Percentiles rank a stretch among this genome's conserved stretches.
Conservation (phyloP, 1,140 invertebrate genomes). For the Zeugodacus cucurbitae region DNA sequence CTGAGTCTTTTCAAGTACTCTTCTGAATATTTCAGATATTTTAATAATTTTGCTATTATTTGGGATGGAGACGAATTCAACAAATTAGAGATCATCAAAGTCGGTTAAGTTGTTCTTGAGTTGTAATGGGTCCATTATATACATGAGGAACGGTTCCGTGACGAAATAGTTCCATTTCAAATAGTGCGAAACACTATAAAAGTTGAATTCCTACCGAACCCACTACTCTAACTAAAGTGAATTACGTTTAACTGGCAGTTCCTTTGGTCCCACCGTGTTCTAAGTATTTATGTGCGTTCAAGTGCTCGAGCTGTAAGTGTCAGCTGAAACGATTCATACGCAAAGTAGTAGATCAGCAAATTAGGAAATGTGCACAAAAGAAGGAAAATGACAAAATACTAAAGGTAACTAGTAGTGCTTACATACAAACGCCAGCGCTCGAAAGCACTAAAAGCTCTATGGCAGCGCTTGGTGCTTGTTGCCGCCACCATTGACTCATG, state of each 20-base stretch:
- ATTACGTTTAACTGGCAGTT: not conserved
- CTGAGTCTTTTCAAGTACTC: too few relatives aligned
- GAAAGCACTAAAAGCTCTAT: too few relatives aligned
- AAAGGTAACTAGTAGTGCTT: not conserved
- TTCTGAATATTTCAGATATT: too few relatives aligned
- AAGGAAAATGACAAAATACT: not conserved
- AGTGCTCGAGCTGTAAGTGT: not conserved
- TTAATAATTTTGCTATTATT: too few relatives aligned
- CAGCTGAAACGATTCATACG: not conserved
- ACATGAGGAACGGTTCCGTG: too few relatives aligned
- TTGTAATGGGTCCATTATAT: too few relatives aligned
- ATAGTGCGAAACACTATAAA: not conserved
- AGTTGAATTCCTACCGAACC: not conserved
- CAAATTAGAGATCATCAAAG: too few relatives aligned
- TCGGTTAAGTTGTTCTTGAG: too few relatives aligned
- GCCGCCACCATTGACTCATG: not conserved
- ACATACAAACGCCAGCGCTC: not conserved
- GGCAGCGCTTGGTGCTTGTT: not conserved
- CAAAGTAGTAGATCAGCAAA: conserved; percentile 26
- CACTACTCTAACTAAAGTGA: not conserved
- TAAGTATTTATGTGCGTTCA: not conserved
- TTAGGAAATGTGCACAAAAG: conserved; percentile 9
- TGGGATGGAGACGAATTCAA: too few relatives aligned
- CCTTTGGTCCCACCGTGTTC: not conserved
- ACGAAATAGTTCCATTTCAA: not conserved